Conservation (phyloP, 2,113 vertebrate species). For the Phyllostomus hastatus region DNA sequence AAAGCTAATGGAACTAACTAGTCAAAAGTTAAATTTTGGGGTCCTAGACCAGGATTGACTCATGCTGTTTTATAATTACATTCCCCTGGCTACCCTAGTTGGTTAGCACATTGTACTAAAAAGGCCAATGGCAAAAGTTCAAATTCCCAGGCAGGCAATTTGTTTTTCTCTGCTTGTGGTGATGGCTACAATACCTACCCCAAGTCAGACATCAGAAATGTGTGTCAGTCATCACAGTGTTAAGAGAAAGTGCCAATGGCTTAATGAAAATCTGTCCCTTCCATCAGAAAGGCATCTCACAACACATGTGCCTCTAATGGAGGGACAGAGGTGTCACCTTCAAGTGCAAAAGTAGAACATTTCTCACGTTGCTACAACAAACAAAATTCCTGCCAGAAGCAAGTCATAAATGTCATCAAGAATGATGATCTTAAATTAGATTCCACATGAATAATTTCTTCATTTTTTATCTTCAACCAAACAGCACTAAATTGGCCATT, state of each 20-base stretch:
- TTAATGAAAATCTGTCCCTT: slow-evolving; percentile 24
- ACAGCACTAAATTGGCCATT: slow-evolving; percentile 58
- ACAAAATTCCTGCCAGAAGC: slow-evolving; percentile 60
- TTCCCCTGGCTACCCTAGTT: slow-evolving; percentile 43
- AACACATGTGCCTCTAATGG: background rate
- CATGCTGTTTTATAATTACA: slow-evolving; percentile 56
- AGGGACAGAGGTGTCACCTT: slow-evolving; percentile 36
- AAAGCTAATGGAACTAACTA: slow-evolving; percentile 26
- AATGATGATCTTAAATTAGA: slow-evolving; percentile 62
- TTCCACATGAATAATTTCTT: slow-evolving; percentile 59
- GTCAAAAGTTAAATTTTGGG: slow-evolving; percentile 49
- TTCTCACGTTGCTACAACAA: slow-evolving; percentile 36
- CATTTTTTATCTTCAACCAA: slow-evolving; percentile 62
- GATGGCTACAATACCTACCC: background rate
- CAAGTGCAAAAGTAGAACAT: background rate
- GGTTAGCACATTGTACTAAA: slow-evolving; percentile 43
- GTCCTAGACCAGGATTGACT: slow-evolving; percentile 39
- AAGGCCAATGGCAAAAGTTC: slow-evolving; percentile 62
- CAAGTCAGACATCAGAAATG: slow-evolving; percentile 15
- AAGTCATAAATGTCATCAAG: slow-evolving; percentile 61
- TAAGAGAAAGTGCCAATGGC: background rate
- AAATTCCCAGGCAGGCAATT: slow-evolving; percentile 66
- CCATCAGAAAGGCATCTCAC: background rate
- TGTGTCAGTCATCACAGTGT: background rate
- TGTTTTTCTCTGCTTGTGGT: slow-evolving; percentile 62